phyloP scores from a whole-genome alignment of 1,140 invertebrate species.

The Drosophila mojavensis region DNA sequence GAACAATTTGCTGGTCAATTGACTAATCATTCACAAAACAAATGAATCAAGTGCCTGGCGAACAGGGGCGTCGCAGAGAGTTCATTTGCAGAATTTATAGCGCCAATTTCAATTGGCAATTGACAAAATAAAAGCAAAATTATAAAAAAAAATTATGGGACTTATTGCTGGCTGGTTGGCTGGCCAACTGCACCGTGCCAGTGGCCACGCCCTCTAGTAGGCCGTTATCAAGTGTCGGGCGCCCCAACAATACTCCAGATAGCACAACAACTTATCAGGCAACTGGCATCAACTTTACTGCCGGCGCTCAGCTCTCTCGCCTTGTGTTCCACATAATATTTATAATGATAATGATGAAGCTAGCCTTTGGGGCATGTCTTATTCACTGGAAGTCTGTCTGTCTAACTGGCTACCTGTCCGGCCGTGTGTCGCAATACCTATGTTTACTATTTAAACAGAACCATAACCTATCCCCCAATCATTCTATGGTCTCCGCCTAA shows the following conservation, averaged over 20 bases:
- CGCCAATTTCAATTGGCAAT: conserved; percentile 32
- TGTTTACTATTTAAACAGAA: conserved; percentile 18
- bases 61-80: no score
- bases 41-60: conserved; percentile 1
- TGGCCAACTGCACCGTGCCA: not conserved
- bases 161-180: conserved; percentile 4
- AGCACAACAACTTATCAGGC: conserved; percentile 40
- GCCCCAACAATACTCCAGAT: conserved; percentile 36
- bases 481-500: conserved; percentile 1
- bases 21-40: conserved; percentile 34
- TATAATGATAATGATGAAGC: conserved; percentile 20
- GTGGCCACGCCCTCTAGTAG: conserved; percentile 11
- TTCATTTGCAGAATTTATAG: conserved; percentile 28
- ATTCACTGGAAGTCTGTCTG: not conserved
- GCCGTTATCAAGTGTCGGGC: conserved; percentile 35
- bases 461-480: conserved; percentile 46
- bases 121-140: conserved; percentile 6
- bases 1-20: not conserved
- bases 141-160: conserved; percentile 1
- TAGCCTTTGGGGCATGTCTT: not conserved
- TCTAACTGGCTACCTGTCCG: not conserved
- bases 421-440: not conserved
- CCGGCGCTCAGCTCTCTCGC: conserved; percentile 21
- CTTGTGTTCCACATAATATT: not conserved
- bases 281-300: conserved; percentile 28